Percentiles rank a stretch among this genome's conserved stretches.
Evolutionary conservation across 1,140 invertebrate genomes (phyloP).

Genomic region (Zaprionus africanus): DNA sequence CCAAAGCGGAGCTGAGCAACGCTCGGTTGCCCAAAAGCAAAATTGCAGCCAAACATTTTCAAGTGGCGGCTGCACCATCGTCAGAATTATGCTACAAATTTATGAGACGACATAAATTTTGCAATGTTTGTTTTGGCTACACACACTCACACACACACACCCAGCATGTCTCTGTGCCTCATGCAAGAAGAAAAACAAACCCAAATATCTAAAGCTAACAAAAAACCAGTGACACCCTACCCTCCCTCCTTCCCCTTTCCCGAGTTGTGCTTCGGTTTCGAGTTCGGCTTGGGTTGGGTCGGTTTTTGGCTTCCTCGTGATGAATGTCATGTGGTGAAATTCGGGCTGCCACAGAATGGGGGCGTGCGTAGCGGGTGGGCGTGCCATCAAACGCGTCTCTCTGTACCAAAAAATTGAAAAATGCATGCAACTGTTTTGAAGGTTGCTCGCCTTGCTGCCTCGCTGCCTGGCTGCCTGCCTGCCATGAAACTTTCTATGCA

Average conservation of each 20-base stretch:
- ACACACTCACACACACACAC: slow-evolving; percentile 24
- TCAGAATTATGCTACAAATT: slow-evolving; percentile 82
- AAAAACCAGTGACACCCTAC: slow-evolving; percentile 47
- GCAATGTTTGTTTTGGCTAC: slow-evolving; percentile 79
- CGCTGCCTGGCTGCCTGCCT: slow-evolving; percentile 19
- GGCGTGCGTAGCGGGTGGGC: slow-evolving; percentile 18
- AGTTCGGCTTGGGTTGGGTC: slow-evolving; percentile 25
- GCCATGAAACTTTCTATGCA: slow-evolving; percentile 32
- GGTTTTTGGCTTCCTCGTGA: slow-evolving; percentile 45
- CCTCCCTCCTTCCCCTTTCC: neutral
- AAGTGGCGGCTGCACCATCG: slow-evolving; percentile 72
- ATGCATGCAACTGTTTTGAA: slow-evolving; percentile 81
- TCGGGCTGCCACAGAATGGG: slow-evolving; percentile 42
- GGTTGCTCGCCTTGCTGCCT: slow-evolving; percentile 45
- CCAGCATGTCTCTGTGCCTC: slow-evolving; percentile 14
- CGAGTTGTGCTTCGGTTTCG: slow-evolving; percentile 6
- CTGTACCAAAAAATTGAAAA: slow-evolving; percentile 72
- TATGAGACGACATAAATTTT: slow-evolving; percentile 82
- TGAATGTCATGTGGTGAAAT: slow-evolving; percentile 83
- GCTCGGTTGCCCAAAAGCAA: slow-evolving; percentile 52
- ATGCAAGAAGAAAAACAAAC: slow-evolving; percentile 66
- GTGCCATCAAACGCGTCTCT: slow-evolving; percentile 54
- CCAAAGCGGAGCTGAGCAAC: neutral
- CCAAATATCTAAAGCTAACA: slow-evolving; percentile 74
- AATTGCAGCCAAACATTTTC: slow-evolving; percentile 81